Evolutionary conservation across 2,113 vertebrate species (phyloP).

Genomic region (Phrynosoma platyrhinos): DNA sequence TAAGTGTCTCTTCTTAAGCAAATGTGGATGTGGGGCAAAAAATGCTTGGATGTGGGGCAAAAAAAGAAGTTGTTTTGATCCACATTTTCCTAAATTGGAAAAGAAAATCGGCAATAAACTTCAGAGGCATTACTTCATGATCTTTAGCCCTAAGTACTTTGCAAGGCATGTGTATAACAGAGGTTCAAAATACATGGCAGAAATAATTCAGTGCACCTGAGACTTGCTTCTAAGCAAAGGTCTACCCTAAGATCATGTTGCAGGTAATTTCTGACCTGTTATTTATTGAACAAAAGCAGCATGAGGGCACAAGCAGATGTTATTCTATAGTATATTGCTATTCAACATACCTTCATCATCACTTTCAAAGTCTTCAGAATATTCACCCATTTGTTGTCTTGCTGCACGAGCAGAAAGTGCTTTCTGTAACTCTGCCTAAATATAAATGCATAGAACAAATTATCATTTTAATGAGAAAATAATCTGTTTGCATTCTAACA

Average conservation of each 20-base stretch:
- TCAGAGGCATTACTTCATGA: neutral
- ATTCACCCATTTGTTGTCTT: conserved; percentile 73
- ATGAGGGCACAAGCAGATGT: neutral
- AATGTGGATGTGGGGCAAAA: no score
- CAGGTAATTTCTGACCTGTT: neutral
- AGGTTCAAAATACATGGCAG: neutral
- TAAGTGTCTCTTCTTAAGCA: neutral
- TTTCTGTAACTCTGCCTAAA: conserved; percentile 86
- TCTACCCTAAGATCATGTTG: neutral
- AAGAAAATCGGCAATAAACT: neutral
- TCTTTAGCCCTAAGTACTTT: neutral
- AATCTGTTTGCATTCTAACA: neutral
- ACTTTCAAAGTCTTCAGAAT: conserved; percentile 86
- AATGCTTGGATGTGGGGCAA: neutral
- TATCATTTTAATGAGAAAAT: neutral
- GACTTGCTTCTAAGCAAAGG: neutral
- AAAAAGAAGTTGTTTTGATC: neutral
- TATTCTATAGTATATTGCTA: conserved; percentile 21
- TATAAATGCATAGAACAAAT: conserved; percentile 32
- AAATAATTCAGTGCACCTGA: neutral
- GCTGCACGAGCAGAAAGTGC: conserved; percentile 77
- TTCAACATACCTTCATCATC: conserved; percentile 75
- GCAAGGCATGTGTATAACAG: neutral
- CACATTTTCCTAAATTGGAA: neutral
- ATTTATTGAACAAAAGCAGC: conserved; percentile 4